Evolutionary conservation across 2,113 vertebrate species (phyloP).

Genomic region (Marmota flaviventris): DNA sequence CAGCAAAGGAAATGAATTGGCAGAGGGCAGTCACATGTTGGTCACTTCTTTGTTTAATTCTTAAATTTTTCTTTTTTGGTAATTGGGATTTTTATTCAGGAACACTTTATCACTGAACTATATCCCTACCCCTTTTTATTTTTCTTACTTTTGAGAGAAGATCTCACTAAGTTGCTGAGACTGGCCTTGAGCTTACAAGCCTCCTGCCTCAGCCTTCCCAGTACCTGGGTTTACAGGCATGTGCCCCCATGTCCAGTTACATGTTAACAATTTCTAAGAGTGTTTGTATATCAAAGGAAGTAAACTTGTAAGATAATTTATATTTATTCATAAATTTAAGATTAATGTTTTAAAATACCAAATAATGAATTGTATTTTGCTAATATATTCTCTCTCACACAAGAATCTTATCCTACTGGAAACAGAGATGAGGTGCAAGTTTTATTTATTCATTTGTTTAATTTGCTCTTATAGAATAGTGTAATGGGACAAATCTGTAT

Average conservation of each 20-base stretch:
- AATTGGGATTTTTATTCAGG: not conserved
- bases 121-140: not conserved
- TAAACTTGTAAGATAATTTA: conserved; percentile 3
- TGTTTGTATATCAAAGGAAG: not conserved
- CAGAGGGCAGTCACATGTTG: not conserved
- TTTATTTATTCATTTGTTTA: not conserved
- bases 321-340: conserved; percentile 20
- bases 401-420: not conserved
- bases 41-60: not conserved
- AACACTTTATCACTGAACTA: not conserved
- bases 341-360: conserved; percentile 6
- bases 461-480: not conserved
- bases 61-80: not conserved
- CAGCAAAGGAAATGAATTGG: not conserved
- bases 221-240: not conserved
- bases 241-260: not conserved
- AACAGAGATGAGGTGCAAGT: not conserved
- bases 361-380: conserved; percentile 22
- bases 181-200: not conserved
- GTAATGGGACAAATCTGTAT: not conserved
- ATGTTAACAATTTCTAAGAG: not conserved
- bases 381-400: not conserved
- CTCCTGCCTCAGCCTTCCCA: not conserved
- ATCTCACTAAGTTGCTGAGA: not conserved
- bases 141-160: not conserved